A percentile compares a stretch with the other conserved stretches of the same genome.
These are phyloP conservation scores for Amphipoea oculea DNA, from an alignment of 2,888 invertebrate genomes.

Conservation along the genomic window DNA sequence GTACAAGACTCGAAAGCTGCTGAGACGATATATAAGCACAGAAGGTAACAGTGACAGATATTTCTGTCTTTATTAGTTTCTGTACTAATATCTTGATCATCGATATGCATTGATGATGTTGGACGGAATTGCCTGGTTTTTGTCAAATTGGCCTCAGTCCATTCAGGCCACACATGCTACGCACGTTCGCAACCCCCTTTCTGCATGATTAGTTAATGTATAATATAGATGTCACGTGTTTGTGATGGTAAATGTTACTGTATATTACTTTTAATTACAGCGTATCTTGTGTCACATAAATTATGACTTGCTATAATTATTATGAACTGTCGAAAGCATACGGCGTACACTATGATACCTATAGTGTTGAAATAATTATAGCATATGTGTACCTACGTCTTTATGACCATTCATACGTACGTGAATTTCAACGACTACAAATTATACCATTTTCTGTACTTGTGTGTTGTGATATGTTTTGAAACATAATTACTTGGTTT, in stretches of 20 bases:
- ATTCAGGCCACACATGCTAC: conserved; percentile 81
- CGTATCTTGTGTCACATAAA: conserved; percentile 41
- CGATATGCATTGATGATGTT: conserved; percentile 54
- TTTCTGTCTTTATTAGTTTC: conserved; percentile 33
- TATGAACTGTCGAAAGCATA: conserved; percentile 51
- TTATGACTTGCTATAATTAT: conserved; percentile 55
- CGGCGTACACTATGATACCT: conserved; percentile 35
- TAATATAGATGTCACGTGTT: conserved; percentile 86
- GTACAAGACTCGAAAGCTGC: conserved; percentile 31
- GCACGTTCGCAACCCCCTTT: conserved; percentile 90
- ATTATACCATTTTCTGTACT: conserved; percentile 3
- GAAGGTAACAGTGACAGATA: conserved; percentile 52
- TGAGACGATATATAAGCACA: conserved; percentile 38
- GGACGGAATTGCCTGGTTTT: conserved; percentile 75
- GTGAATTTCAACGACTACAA: conserved; percentile 21
- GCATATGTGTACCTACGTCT: conserved; percentile 15
- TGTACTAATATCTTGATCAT: conserved; percentile 23
- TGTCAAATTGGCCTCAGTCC: conserved; percentile 78
- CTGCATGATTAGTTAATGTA: conserved; percentile 88
- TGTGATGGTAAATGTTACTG: conserved; percentile 79
- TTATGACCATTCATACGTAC: conserved; percentile 18
- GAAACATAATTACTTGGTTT: conserved; percentile 16
- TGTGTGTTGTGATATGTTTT: conserved; percentile 5
- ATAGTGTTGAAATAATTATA: conserved; percentile 49
- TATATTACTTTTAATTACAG: conserved; percentile 62